Conservation (phyloP, 2,888 invertebrate genomes). For the Petrolisthes cinctipes region DNA sequence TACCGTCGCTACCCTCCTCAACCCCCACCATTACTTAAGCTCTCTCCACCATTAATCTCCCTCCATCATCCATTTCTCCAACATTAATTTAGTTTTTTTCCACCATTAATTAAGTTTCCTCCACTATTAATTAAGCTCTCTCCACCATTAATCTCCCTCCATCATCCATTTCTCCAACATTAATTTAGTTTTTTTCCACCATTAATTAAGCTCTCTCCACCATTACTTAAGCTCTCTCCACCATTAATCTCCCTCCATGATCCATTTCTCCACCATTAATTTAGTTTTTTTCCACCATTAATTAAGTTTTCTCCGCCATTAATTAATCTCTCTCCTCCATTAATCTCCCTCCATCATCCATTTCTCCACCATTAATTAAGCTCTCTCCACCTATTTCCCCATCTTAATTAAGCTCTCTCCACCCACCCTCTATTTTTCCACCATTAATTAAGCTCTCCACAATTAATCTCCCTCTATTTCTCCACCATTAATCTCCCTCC, state of each 20-base stretch:
- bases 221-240: neutral
- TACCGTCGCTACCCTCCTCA: neutral
- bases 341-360: no score
- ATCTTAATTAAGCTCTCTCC: neutral
- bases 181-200: neutral
- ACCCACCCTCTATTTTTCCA: neutral
- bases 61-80: neutral
- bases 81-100: neutral
- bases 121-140: neutral
- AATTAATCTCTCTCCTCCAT: neutral
- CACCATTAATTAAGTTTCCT: neutral
- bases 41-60: neutral
- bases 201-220: neutral
- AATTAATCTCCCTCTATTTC: neutral
- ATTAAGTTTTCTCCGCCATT: neutral
- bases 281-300: neutral
- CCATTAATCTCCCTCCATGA: neutral
- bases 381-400: neutral
- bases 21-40: neutral
- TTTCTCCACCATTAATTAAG: no score
- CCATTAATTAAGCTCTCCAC: no score
- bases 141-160: neutral
- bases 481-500: neutral
- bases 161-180: neutral
- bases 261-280: neutral